Evolutionary conservation across 2,113 vertebrate species (phyloP).

Genomic region (Clarias gariepinus): DNA sequence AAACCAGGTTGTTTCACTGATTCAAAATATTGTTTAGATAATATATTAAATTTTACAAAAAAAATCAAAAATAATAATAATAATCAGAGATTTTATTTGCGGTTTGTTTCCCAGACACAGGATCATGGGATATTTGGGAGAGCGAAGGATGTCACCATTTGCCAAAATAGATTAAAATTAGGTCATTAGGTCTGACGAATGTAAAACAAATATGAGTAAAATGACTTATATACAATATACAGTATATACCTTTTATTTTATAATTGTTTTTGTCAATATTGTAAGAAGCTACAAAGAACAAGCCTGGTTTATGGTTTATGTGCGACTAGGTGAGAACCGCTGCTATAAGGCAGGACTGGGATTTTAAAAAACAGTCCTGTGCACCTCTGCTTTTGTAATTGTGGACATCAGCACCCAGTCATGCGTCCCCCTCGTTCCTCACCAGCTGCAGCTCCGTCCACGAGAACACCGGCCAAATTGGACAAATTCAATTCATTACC

Average conservation of each 20-base stretch:
- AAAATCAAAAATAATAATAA: neutral
- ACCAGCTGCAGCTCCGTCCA: constrained; percentile 22
- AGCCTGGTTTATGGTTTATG: neutral
- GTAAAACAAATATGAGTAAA: neutral
- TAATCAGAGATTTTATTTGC: neutral
- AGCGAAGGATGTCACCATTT: neutral
- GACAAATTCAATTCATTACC: constrained; percentile 47
- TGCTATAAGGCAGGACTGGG: neutral
- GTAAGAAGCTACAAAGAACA: neutral
- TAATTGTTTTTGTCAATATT: neutral
- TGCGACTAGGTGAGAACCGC: neutral
- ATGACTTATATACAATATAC: neutral
- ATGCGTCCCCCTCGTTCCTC: constrained; percentile 13
- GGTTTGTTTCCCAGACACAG: neutral
- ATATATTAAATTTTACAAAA: neutral
- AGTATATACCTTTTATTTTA: neutral
- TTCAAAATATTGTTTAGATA: neutral
- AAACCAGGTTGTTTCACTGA: neutral
- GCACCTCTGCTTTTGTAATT: constrained; percentile 41
- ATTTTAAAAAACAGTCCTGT: neutral
- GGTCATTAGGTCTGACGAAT: too few species aligned
- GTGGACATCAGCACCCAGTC: constrained; percentile 37
- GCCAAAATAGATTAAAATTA: neutral
- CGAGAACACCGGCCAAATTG: constrained; percentile 16
- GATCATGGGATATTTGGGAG: neutral